Evolutionary conservation across 2,888 invertebrate genomes (phyloP).

Genomic region (Idaea aversata): DNA sequence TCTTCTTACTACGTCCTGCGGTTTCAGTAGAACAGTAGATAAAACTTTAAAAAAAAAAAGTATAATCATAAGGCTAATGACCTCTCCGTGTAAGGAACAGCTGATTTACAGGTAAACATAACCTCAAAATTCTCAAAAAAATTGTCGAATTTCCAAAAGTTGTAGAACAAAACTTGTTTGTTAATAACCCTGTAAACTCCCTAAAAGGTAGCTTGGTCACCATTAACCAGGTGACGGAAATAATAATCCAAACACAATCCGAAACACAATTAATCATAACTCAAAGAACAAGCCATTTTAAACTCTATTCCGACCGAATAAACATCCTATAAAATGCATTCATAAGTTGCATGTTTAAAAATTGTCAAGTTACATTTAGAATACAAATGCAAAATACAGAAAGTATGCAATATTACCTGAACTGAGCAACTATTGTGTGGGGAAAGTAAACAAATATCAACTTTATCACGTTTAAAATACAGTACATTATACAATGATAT

Average conservation of each 20-base stretch:
- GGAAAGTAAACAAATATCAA: not conserved
- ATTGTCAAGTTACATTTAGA: conserved; percentile 1
- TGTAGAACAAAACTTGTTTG: too few relatives aligned
- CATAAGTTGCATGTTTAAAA: not conserved
- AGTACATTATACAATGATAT: not conserved
- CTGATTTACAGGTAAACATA: too few relatives aligned
- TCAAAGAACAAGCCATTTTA: not conserved
- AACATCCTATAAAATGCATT: not conserved
- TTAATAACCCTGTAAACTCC: too few relatives aligned
- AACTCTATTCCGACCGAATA: conserved; percentile 11
- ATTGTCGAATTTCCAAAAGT: too few relatives aligned
- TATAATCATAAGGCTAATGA: too few relatives aligned
- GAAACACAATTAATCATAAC: not conserved
- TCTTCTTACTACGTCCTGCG: too few relatives aligned
- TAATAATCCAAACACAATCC: conserved; percentile 7
- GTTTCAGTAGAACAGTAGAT: too few relatives aligned
- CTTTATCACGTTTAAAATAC: not conserved
- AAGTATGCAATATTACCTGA: not conserved
- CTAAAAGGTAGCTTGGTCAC: conserved; percentile 20
- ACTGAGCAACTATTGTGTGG: not conserved
- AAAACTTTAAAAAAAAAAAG: too few relatives aligned
- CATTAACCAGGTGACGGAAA: conserved; percentile 22
- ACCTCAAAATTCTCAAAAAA: too few relatives aligned
- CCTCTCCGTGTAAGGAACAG: too few relatives aligned
- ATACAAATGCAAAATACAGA: not conserved